Evolutionary conservation across 2,888 invertebrate genomes (phyloP), one percentile per base, ranked within the genome.

Genomic region (Drosophila greeni): DNA sequence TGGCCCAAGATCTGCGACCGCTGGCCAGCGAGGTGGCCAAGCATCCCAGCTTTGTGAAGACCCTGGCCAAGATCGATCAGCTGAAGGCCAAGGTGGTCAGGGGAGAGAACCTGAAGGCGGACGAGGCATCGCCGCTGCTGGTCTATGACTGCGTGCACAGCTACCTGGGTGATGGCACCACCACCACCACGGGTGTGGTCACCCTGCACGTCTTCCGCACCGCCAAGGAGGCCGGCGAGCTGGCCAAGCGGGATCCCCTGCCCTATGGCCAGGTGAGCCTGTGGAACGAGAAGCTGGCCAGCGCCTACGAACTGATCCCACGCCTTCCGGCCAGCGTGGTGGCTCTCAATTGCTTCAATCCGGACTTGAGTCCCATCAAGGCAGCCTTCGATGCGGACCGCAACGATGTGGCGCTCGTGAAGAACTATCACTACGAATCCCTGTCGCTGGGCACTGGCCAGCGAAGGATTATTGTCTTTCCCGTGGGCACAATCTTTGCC

Each of bases 161-260:
- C 26, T 83, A 76, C n/a, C 55, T 85, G 51, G 72, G 77, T 7
- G 42, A 66, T 6, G 29, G 18, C 42, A 24, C 5, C 23, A 5
- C n/a, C 42, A n/a, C 9, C 23, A 18, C 14, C 1, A n/a, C n/a
- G n/a, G 66, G 74, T 1, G 65, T 87, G 45, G 76, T 85, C 0
- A 86, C 84, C 0, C 54, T 88, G 43, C 86, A 87, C 34, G 76
- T 79, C 0, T 87, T 89, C 58, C 88, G 88, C 20, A 89, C 88
- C 1, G 73, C 79, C 37, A 88, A 87, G 39, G 88, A 89, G 58
- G 85, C 87, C 23, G 79, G 81, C 14, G 49, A 67, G 20, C 62
- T 88, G 24, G 75, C 74, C 5, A 65, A 66, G 7, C 82, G 82
- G 49, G 87, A 87, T 43, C 72, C 69, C 0, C 18, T 84, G 6